A percentile compares a stretch with the other conserved stretches of the same genome.
These are phyloP conservation scores for Melopsittacus undulatus DNA, from an alignment of 2,797 vertebrate species.

Conservation along the genomic window DNA sequence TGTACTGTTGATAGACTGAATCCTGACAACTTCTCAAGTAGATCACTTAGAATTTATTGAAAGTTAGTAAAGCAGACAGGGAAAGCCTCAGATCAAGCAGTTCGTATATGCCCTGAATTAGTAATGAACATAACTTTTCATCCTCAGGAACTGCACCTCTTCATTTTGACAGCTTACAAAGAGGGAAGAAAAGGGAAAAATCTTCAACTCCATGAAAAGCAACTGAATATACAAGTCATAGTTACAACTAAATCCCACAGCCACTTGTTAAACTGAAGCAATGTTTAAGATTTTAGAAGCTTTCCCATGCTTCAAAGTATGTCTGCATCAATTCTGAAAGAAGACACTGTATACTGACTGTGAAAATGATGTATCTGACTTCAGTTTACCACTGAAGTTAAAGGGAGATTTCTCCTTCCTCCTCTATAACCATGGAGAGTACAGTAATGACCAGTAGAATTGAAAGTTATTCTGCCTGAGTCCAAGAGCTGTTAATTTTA, in stretches of 20 bases:
- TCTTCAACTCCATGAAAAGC: neutral
- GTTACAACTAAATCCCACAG: neutral
- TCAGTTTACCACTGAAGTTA: neutral
- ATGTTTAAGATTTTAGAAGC: neutral
- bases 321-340: neutral
- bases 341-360: neutral
- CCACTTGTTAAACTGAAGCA: neutral
- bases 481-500: neutral
- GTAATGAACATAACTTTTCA: neutral
- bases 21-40: neutral
- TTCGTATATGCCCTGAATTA: neutral
- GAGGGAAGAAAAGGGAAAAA: neutral
- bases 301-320: neutral
- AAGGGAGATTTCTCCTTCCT: neutral
- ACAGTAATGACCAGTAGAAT: neutral
- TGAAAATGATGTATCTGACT: neutral
- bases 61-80: neutral
- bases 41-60: constrained; percentile 7
- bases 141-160: neutral
- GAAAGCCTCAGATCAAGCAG: neutral
- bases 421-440: neutral
- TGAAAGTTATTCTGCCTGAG: neutral
- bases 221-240: too few species aligned
- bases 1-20: neutral
- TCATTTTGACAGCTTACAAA: neutral